Conservation (phyloP, 2,888 invertebrate species). For the Adelognathus sp. region DNA sequence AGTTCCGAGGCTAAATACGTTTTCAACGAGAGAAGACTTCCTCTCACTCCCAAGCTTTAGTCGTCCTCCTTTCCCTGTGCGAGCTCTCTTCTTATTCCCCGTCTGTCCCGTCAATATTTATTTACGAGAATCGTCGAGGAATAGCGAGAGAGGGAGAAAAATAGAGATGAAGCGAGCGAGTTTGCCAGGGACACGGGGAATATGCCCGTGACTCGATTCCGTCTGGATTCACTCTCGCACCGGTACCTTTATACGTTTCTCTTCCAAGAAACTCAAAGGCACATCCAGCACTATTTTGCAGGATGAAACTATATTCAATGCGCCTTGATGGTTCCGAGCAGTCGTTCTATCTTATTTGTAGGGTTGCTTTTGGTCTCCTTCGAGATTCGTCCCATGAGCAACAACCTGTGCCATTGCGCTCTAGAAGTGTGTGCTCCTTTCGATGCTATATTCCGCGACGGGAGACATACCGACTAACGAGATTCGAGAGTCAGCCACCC, state of each 20-base stretch:
- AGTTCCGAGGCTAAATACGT: conserved; percentile 45
- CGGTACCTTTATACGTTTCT: not conserved
- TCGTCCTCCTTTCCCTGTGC: not conserved
- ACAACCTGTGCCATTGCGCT: not conserved
- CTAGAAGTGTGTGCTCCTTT: not conserved
- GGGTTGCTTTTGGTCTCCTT: not conserved
- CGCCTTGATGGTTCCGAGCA: too few species aligned
- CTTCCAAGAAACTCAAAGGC: too few species aligned
- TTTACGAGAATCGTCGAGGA: conserved; percentile 55
- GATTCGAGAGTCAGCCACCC: conserved; percentile 67
- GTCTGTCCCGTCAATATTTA: conserved; percentile 60
- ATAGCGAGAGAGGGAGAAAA: too few species aligned
- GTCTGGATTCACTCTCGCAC: not conserved
- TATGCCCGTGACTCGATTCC: not conserved
- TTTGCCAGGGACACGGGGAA: not conserved
- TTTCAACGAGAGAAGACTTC: conserved; percentile 38
- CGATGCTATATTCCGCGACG: conserved; percentile 4
- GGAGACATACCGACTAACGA: conserved; percentile 62
- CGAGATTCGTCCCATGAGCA: not conserved
- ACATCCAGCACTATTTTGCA: too few species aligned
- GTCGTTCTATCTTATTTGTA: too few species aligned
- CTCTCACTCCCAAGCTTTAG: not conserved
- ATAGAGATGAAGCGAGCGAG: too few species aligned
- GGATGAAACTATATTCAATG: too few species aligned
- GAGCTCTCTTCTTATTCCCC: conserved; percentile 26